Conservation (phyloP, 2,797 vertebrate species). For the Oophaga sylvatica region DNA sequence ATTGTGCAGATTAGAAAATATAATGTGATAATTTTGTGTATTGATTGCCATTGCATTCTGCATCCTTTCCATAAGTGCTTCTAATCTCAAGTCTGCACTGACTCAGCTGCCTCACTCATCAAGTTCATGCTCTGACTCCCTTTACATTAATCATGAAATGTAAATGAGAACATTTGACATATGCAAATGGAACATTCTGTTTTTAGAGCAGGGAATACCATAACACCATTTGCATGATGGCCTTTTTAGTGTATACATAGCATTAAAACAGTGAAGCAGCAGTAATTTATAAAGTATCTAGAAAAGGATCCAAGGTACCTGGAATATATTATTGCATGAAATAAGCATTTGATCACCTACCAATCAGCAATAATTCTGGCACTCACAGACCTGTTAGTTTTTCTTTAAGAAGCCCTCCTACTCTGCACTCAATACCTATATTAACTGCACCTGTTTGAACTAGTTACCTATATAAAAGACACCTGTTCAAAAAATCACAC, state of each 20-base stretch:
- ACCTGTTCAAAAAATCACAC: too few species aligned
- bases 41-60: neutral
- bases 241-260: neutral
- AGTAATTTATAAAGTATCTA: neutral
- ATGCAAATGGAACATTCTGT: slow-evolving; percentile 1
- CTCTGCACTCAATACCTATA: too few species aligned
- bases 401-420: too few species aligned
- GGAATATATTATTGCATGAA: too few species aligned
- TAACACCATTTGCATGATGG: slow-evolving; percentile 20
- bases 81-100: neutral
- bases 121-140: neutral
- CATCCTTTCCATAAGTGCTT: neutral
- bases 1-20: neutral
- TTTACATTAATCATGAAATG: slow-evolving; percentile 7
- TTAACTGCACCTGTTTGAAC: too few species aligned
- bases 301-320: neutral
- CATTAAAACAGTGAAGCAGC: neutral
- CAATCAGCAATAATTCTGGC: too few species aligned
- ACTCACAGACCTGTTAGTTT: too few species aligned
- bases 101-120: neutral
- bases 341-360: too few species aligned
- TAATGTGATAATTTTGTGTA: neutral
- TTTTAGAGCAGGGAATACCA: neutral
- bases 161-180: slow-evolving; percentile 6
- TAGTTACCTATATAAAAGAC: too few species aligned